Evolutionary conservation across 1,140 invertebrate genomes (phyloP).

Genomic region (Hyles euphorbiae): DNA sequence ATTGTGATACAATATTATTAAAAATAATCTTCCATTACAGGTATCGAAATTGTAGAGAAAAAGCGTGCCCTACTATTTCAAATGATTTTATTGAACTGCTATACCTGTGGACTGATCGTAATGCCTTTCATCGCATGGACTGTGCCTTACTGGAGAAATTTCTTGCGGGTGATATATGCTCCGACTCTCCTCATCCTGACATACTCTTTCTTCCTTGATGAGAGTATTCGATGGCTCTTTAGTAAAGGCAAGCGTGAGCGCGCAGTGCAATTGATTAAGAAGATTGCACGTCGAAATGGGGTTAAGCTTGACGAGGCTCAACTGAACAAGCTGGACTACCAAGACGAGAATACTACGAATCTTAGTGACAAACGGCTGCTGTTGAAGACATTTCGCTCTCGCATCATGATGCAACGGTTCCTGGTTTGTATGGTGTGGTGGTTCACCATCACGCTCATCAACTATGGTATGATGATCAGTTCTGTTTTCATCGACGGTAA

Average conservation of each 20-base stretch:
- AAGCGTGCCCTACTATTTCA: conserved; percentile 52
- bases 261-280: conserved; percentile 49
- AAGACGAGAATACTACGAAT: conserved; percentile 31
- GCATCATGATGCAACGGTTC: conserved; percentile 58
- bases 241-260: conserved; percentile 72
- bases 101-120: conserved; percentile 52
- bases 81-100: conserved; percentile 61
- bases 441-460: conserved; percentile 85
- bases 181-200: conserved; percentile 54
- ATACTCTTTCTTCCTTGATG: conserved; percentile 60
- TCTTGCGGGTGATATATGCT: conserved; percentile 60
- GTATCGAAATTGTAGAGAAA: conserved; percentile 63
- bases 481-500: conserved; percentile 84
- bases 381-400: conserved; percentile 55
- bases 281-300: conserved; percentile 51
- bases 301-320: conserved; percentile 39
- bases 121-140: conserved; percentile 62
- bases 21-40: conserved; percentile 30
- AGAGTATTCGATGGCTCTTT: conserved; percentile 80
- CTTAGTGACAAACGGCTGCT: conserved; percentile 38
- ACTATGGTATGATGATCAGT: conserved; percentile 89
- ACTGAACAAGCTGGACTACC: conserved; percentile 46
- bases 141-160: conserved; percentile 58
- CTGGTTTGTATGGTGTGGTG: conserved; percentile 83
- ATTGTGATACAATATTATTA: background rate